Evolutionary conservation across 1,140 invertebrate genomes (phyloP).

Genomic region (Drosophila ohnishii): DNA sequence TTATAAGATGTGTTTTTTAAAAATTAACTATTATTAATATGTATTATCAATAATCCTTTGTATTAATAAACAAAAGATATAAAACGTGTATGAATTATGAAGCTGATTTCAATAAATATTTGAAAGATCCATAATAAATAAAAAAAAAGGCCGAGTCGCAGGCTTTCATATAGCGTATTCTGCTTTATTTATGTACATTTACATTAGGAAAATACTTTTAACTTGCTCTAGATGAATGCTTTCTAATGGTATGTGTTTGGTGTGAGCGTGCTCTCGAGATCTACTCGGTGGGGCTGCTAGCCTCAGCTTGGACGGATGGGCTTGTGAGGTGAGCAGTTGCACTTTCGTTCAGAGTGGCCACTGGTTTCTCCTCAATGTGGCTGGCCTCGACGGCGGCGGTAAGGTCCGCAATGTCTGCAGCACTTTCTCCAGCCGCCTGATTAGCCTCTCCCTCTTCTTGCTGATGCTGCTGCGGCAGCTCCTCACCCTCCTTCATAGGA

Average conservation of each 20-base stretch:
- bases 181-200: slow-evolving; percentile 50
- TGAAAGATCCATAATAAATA: slow-evolving; percentile 53
- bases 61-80: slow-evolving; percentile 77
- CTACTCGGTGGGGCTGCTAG: slow-evolving; percentile 44
- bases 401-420: slow-evolving; percentile 22
- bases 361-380: slow-evolving; percentile 46
- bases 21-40: slow-evolving; percentile 76
- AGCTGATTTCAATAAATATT: slow-evolving; percentile 79
- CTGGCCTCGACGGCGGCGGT: slow-evolving; percentile 42
- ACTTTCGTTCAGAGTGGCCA: neutral
- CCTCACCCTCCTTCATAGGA: neutral
- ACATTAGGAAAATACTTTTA: slow-evolving; percentile 64
- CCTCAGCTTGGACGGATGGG: slow-evolving; percentile 63
- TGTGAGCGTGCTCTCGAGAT: slow-evolving; percentile 24
- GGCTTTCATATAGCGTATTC: slow-evolving; percentile 5
- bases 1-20: slow-evolving; percentile 74
- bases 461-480: neutral
- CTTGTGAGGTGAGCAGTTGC: slow-evolving; percentile 4
- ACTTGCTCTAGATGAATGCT: slow-evolving; percentile 53
- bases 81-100: slow-evolving; percentile 71
- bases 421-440: slow-evolving; percentile 4
- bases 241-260: slow-evolving; percentile 56
- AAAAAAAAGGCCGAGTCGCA: neutral
- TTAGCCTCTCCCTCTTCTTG: neutral
- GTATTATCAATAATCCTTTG: slow-evolving; percentile 78